Evolutionary conservation across 2,113 vertebrate species (phyloP).

Genomic region (Silurus glanis): DNA sequence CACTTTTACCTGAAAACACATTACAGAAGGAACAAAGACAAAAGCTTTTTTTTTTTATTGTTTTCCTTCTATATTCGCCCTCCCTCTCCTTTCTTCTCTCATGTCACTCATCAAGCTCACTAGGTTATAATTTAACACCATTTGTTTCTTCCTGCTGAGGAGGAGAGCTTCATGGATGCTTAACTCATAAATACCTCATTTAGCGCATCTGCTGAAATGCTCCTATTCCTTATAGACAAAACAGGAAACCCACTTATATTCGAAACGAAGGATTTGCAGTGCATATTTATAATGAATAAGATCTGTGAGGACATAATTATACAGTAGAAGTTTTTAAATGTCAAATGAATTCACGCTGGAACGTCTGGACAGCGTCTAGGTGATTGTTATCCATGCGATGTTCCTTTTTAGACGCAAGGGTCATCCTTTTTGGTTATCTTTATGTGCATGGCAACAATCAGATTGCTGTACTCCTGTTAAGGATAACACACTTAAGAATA

Average conservation of each 20-base stretch:
- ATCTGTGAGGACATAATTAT: neutral
- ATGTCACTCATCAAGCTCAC: slow-evolving; percentile 34
- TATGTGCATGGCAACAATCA: slow-evolving; percentile 2
- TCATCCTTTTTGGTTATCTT: neutral
- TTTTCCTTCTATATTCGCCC: neutral
- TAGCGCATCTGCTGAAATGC: slow-evolving; percentile 1
- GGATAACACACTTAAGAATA: neutral
- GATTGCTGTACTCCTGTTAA: slow-evolving; percentile 20
- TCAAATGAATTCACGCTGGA: neutral
- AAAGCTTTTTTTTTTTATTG: neutral
- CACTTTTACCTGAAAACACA: neutral
- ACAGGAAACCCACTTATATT: neutral
- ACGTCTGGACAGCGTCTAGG: neutral
- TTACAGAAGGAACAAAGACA: neutral
- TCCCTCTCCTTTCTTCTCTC: neutral
- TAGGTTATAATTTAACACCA: slow-evolving; percentile 6
- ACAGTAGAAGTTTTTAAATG: neutral
- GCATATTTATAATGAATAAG: neutral
- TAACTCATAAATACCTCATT: slow-evolving; percentile 29
- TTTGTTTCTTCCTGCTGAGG: slow-evolving; percentile 1
- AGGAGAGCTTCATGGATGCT: slow-evolving; percentile 1
- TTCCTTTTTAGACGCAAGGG: neutral
- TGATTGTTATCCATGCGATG: slow-evolving; percentile 7
- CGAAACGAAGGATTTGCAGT: neutral
- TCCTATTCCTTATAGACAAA: neutral